These are phyloP conservation scores for Forbesichthys agassizii DNA, from an alignment of 2,113 vertebrate species.

Conservation along the genomic window DNA sequence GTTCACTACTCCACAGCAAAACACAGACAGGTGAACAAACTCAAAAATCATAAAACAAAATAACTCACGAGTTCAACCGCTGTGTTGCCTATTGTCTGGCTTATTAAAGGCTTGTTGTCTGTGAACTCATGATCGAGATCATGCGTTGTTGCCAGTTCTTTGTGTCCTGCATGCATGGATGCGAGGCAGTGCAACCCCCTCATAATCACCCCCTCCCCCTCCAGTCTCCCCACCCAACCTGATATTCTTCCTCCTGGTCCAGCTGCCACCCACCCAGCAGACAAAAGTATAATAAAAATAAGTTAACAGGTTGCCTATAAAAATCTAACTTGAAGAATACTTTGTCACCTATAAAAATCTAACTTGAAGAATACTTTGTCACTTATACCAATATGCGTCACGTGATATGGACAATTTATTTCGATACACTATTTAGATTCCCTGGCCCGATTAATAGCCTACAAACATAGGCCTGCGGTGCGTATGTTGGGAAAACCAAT, in stretches of 20 bases:
- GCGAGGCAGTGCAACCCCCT: constrained; percentile 9
- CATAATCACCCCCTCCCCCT: background rate
- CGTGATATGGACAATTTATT: too few species aligned
- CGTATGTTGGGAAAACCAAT: too few species aligned
- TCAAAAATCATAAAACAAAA: background rate
- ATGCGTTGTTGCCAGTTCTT: constrained; percentile 60
- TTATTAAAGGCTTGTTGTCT: constrained; percentile 34
- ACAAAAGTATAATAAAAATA: too few species aligned
- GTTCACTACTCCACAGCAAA: background rate
- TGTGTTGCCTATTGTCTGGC: constrained; percentile 14
- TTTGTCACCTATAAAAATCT: too few species aligned
- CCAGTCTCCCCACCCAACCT: background rate
- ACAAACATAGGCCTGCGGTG: too few species aligned
- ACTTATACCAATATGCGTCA: too few species aligned
- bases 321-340: too few species aligned
- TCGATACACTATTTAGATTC: too few species aligned
- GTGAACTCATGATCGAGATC: constrained; percentile 23
- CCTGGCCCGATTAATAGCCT: too few species aligned
- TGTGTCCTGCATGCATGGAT: constrained; percentile 50
- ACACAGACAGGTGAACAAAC: background rate
- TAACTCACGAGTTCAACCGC: background rate
- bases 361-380: too few species aligned
- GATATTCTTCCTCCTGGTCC: background rate
- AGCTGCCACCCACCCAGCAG: background rate
- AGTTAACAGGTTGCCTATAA: too few species aligned